These are phyloP conservation scores for Chamaea fasciata DNA, from an alignment of 2,113 vertebrate genomes.

Conservation along the genomic window DNA sequence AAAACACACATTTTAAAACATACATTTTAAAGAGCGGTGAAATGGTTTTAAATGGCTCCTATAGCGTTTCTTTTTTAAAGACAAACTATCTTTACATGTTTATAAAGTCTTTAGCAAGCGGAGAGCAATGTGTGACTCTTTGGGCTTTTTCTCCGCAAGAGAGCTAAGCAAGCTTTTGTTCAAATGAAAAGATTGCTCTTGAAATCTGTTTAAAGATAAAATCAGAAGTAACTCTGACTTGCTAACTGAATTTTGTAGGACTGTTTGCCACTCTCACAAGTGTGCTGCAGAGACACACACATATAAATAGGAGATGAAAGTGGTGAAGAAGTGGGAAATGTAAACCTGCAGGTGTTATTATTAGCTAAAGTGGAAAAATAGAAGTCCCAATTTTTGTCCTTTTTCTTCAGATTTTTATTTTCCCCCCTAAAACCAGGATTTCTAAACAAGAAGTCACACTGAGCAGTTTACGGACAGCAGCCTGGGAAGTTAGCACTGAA, in stretches of 20 bases:
- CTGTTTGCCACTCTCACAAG: not conserved
- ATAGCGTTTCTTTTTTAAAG: not conserved
- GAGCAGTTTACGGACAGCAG: not conserved
- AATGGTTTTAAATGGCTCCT: not conserved
- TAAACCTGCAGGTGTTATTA: not conserved
- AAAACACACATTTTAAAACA: not conserved
- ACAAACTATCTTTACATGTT: not conserved
- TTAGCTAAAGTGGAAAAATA: not conserved
- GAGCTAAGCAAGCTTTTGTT: not conserved
- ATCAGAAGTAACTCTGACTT: not conserved
- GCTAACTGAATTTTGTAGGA: not conserved
- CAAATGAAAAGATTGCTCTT: not conserved
- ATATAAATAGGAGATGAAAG: not conserved
- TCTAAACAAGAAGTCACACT: not conserved
- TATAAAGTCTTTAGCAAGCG: not conserved
- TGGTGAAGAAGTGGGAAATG: not conserved
- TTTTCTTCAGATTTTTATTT: not conserved
- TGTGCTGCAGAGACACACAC: not conserved
- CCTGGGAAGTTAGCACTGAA: not conserved
- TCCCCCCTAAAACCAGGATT: not conserved
- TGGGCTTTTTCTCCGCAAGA: not conserved
- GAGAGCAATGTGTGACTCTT: not conserved
- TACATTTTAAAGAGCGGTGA: not conserved
- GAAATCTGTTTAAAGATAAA: constrained; percentile 14
- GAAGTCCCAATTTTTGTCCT: not conserved